phyloP scores from a whole-genome alignment of 2,888 invertebrate species.

The Cremastinae sp. region DNA sequence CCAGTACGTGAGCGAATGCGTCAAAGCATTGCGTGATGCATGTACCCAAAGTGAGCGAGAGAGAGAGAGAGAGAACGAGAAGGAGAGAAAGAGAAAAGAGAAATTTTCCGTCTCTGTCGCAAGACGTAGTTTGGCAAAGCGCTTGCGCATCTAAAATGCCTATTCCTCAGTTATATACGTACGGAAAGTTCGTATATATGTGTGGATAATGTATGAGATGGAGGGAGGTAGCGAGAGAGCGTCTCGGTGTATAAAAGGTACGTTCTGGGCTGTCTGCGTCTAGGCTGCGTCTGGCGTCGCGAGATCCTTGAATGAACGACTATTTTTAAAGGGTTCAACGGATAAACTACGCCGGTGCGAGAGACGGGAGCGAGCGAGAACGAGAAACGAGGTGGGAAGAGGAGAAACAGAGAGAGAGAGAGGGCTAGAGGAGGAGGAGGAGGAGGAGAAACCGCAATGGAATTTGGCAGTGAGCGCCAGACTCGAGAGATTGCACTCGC shows the following conservation, averaged over 20 bases:
- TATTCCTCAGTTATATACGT: constrained; percentile 36
- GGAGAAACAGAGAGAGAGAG: constrained; percentile 4
- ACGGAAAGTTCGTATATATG: constrained; percentile 11
- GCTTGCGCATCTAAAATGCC: constrained; percentile 58
- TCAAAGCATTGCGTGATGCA: constrained; percentile 49
- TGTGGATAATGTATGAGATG: constrained; percentile 43
- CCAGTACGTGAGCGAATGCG: constrained; percentile 41
- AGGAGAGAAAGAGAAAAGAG: constrained; percentile 5
- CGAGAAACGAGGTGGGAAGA: background rate
- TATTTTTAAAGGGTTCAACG: constrained; percentile 75
- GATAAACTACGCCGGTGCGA: constrained; percentile 68
- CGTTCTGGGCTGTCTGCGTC: constrained; percentile 69
- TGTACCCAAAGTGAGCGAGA: constrained; percentile 28
- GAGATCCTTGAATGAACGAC: constrained; percentile 77
- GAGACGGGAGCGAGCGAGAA: constrained; percentile 31
- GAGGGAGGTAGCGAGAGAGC: too few species aligned
- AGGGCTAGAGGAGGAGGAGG: constrained; percentile 25
- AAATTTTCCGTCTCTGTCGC: too few species aligned
- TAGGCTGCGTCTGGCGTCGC: constrained; percentile 72
- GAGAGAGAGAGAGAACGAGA: constrained; percentile 30
- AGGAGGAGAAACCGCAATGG: constrained; percentile 54
- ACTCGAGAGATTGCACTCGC: constrained; percentile 42
- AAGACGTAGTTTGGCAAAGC: constrained; percentile 45
- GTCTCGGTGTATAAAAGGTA: constrained; percentile 66
- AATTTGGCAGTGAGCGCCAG: constrained; percentile 61